Conservation (phyloP, 2,797 vertebrate genomes). For the Enteromius thamalakanensis region DNA sequence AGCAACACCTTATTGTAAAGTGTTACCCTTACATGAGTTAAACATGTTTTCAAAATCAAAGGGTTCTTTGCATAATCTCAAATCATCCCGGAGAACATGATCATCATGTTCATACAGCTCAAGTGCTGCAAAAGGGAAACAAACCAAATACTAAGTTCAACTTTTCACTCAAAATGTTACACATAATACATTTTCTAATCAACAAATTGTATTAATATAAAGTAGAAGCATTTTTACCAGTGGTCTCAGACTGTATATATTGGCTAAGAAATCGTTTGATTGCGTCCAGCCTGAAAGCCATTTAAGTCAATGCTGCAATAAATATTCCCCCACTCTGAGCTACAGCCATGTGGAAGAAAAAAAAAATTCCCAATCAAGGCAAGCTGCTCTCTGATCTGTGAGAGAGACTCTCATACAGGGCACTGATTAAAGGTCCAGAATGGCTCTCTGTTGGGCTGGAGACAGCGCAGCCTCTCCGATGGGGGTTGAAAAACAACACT, state of each 20-base stretch:
- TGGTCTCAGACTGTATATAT: neutral
- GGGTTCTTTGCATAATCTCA: neutral
- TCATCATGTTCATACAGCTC: neutral
- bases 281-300: conserved; percentile 11
- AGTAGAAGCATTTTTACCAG: neutral
- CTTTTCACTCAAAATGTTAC: neutral
- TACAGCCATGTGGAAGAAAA: conserved; percentile 16
- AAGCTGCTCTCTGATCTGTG: neutral
- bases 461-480: conserved; percentile 43
- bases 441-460: conserved; percentile 57
- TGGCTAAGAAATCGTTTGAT: conserved; percentile 2
- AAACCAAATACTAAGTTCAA: neutral
- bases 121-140: neutral
- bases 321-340: conserved; percentile 9
- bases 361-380: conserved; percentile 29
- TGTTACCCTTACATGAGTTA: too few relatives aligned
- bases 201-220: neutral
- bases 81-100: neutral
- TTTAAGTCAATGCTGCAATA: conserved; percentile 7
- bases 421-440: conserved; percentile 61
- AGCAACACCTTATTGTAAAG: too few relatives aligned
- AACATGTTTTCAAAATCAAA: neutral
- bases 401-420: conserved; percentile 56
- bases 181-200: neutral
- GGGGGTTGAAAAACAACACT: conserved; percentile 41